Conservation (phyloP, 2,797 vertebrate genomes). For the Valencia hispanica region DNA sequence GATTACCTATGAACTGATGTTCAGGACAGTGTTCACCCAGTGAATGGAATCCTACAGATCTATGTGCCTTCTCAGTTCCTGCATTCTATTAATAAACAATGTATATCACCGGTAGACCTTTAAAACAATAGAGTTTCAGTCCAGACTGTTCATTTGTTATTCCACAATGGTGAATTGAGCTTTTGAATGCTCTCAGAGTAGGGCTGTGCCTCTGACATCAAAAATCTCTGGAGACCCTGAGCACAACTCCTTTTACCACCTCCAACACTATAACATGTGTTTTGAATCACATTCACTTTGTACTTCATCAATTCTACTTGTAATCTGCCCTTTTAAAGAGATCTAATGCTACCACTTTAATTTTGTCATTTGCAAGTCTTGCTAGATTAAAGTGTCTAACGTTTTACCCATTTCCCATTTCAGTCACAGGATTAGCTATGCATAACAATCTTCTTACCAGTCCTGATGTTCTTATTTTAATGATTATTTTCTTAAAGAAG, state of each 20-base stretch:
- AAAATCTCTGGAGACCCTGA: background rate
- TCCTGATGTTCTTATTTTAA: conserved; percentile 16
- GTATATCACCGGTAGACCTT: background rate
- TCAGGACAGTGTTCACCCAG: background rate
- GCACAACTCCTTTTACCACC: background rate
- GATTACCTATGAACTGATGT: background rate
- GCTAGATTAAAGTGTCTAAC: background rate
- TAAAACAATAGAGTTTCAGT: background rate
- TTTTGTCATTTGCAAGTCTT: background rate
- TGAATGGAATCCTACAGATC: background rate
- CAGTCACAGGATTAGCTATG: background rate
- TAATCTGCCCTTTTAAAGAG: background rate
- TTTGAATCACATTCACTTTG: background rate
- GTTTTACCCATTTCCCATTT: background rate
- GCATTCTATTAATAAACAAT: background rate
- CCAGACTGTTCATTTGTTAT: background rate
- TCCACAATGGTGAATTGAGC: background rate
- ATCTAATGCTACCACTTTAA: background rate
- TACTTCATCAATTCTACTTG: background rate
- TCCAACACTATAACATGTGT: background rate
- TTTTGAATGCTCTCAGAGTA: background rate
- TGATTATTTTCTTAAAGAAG: conserved; percentile 28
- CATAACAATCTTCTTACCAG: conserved; percentile 9
- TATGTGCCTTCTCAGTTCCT: too few relatives aligned
- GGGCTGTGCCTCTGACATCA: background rate